Evolutionary conservation across 2,113 vertebrate genomes (phyloP), one percentile per base, ranked within the genome.

Genomic region (Paedocypris sp.): DNA sequence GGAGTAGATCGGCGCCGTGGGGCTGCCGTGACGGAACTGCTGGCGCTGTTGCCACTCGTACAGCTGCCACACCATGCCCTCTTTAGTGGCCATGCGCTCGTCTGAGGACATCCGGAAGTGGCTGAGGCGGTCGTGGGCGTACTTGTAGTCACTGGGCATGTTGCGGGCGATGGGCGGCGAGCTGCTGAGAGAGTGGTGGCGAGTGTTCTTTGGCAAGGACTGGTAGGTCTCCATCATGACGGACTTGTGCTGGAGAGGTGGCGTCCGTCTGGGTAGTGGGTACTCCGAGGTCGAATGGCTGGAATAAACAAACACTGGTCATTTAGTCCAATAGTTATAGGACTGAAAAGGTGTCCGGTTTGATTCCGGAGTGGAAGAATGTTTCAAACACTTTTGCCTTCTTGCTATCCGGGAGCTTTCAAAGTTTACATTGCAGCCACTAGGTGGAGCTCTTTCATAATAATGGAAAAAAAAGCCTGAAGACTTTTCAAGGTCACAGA

Each of bases 41-140:
- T 94, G 94, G 42, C 95, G 83, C 79, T 99, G 95, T 77, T 98
- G 94, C 94, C 95, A 98, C 75, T 99, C 94, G 0, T 96, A 99
- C 0, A 98, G 86, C 82, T 95, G 95, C 95, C 95, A 99, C 61
- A 98, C 95, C 32, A 89, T 96, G 45, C 94, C 95, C 5, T 98
- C 93, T 70, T 92, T 90, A 36, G 80, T 90, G 6, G 93, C 93
- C 66, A 87, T 76, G 4, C 94, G 91, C 62, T 99, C 95, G 50
- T 96, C 90, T 1, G 87, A 87, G 5, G 92, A 94, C 95, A 99
- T 99, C 75, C 91, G 93, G 79, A 95, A 85, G 82, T 97, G 94
- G 79, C 90, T 93, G 25, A 97, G 88, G 1, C 94, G 88, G 73
- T 99, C 95, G 23, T 97, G 94, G 0, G 94, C 94, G 0, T 98